Percentiles rank a stretch among this genome's conserved stretches.
Evolutionary conservation across 2,888 invertebrate species (phyloP).

Genomic region (Aquatica leii): DNA sequence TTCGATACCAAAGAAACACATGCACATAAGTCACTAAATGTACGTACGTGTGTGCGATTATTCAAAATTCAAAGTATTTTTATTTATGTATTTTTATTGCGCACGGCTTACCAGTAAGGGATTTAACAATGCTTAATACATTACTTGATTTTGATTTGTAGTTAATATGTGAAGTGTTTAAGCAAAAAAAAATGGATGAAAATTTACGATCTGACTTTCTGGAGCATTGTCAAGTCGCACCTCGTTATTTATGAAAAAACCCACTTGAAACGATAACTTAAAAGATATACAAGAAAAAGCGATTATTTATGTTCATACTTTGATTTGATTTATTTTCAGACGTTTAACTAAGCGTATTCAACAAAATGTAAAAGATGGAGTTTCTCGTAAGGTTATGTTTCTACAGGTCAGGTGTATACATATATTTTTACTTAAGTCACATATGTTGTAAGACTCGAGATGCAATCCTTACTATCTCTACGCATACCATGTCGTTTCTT

Average conservation of each 20-base stretch:
- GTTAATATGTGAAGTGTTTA: slow-evolving; percentile 33
- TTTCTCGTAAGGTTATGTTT: slow-evolving; percentile 19
- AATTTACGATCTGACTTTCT: slow-evolving; percentile 40
- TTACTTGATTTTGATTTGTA: slow-evolving; percentile 42
- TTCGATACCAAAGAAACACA: too few species aligned
- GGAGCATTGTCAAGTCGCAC: slow-evolving; percentile 42
- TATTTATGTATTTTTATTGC: slow-evolving; percentile 3
- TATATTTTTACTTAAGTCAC: slow-evolving; percentile 26
- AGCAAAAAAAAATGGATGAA: slow-evolving; percentile 40
- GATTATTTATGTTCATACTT: not conserved
- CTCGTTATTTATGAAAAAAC: slow-evolving; percentile 37
- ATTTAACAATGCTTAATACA: slow-evolving; percentile 21
- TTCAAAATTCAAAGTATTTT: slow-evolving; percentile 2
- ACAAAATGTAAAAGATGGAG: slow-evolving; percentile 19
- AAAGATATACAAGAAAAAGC: slow-evolving; percentile 15
- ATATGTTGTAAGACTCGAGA: slow-evolving; percentile 17
- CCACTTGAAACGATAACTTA: slow-evolving; percentile 22
- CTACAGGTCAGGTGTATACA: slow-evolving; percentile 26
- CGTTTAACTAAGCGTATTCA: slow-evolving; percentile 18
- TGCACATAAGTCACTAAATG: too few species aligned
- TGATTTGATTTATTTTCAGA: slow-evolving; percentile 4
- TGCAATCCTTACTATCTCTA: slow-evolving; percentile 16
- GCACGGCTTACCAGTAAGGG: not conserved
- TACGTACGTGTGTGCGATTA: too few species aligned
- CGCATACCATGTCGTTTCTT: slow-evolving; percentile 17